These are phyloP conservation scores for Hirtodrosophila alboralis DNA, from an alignment of 2,888 invertebrate genomes.

Conservation along the genomic window DNA sequence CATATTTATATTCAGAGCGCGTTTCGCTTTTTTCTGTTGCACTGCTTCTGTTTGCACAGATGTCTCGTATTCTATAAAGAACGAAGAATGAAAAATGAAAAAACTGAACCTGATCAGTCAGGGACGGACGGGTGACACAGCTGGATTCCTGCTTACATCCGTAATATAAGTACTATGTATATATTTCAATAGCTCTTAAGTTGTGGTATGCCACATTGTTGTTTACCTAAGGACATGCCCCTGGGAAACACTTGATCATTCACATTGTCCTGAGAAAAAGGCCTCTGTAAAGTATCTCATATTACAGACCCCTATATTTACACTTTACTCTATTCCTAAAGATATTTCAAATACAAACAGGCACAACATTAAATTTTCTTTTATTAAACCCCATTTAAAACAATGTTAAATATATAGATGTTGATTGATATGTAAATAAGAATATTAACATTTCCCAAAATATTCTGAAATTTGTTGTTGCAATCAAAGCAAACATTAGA, in stretches of 20 bases:
- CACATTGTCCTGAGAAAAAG: conserved; percentile 17
- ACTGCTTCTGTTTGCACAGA: conserved; percentile 36
- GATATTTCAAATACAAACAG: no score
- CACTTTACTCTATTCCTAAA: no score
- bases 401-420: no score
- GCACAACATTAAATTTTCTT: no score
- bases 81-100: no score
- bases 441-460: no score
- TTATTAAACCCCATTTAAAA: no score
- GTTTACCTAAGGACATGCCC: conserved; percentile 28
- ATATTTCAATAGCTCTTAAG: conserved; percentile 17
- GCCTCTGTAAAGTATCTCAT: conserved; percentile 8
- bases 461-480: background rate
- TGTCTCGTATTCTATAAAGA: conserved; percentile 40
- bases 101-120: conserved; percentile 14
- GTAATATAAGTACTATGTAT: conserved; percentile 2
- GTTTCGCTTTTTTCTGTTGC: conserved; percentile 10
- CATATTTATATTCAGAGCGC: conserved; percentile 1
- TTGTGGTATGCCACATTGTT: conserved; percentile 15
- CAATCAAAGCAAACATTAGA: no score
- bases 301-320: conserved; percentile 33
- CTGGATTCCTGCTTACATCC: conserved; percentile 6
- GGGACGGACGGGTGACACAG: background rate
- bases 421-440: no score
- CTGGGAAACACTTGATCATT: conserved; percentile 19